phyloP scores from a whole-genome alignment of 2,888 invertebrate species.

The Julus scandinavius region DNA sequence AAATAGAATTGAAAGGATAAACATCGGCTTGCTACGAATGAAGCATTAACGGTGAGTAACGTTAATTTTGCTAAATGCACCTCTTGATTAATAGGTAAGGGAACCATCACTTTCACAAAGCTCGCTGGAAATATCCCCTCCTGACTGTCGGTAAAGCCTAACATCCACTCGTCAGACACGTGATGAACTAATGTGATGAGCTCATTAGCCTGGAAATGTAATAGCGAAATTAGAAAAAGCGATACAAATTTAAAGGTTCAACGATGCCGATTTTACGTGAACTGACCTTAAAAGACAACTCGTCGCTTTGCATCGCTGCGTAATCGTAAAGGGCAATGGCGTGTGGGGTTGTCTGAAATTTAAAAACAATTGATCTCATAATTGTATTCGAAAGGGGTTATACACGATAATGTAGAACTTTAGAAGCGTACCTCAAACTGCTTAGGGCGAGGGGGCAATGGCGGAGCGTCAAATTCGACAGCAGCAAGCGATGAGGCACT shows the following conservation, averaged over 20 bases:
- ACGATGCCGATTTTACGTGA: background rate
- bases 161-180: constrained; percentile 83
- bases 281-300: constrained; percentile 79
- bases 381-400: background rate
- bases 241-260: background rate
- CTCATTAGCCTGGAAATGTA: constrained; percentile 73
- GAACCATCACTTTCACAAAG: constrained; percentile 81
- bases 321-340: constrained; percentile 85
- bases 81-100: constrained; percentile 64
- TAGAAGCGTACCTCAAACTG: constrained; percentile 36
- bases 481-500: background rate
- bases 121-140: constrained; percentile 86
- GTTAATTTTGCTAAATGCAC: background rate
- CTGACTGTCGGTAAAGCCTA: constrained; percentile 76
- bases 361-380: background rate
- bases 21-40: constrained; percentile 28
- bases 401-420: background rate
- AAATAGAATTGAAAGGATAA: constrained; percentile 56
- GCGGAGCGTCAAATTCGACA: constrained; percentile 48
- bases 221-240: background rate
- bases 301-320: constrained; percentile 77
- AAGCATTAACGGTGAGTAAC: background rate
- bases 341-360: constrained; percentile 67
- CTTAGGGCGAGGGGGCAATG: constrained; percentile 54
- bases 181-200: constrained; percentile 76